phyloP scores from a whole-genome alignment of 2,888 invertebrate genomes.

The Polia nebulosa region DNA sequence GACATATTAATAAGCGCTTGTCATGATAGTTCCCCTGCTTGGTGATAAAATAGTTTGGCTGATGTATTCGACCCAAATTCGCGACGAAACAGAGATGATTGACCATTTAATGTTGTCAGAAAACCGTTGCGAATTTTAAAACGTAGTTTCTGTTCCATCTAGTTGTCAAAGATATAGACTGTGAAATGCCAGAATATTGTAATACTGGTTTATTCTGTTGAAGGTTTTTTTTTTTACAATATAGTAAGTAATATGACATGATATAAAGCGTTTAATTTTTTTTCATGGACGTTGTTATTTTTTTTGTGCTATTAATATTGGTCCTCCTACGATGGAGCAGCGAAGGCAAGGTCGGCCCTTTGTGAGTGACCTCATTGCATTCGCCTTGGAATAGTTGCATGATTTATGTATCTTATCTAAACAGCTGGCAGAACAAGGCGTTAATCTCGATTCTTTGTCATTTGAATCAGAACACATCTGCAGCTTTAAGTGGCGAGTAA shows the following conservation, averaged over 20 bases:
- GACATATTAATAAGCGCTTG: conserved; percentile 55
- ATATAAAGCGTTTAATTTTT: conserved; percentile 26
- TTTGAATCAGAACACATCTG: conserved; percentile 67
- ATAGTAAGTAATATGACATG: not conserved
- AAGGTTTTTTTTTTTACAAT: not conserved
- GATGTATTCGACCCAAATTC: conserved; percentile 85
- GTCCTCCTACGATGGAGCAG: conserved; percentile 81
- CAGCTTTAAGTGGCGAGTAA: conserved; percentile 43
- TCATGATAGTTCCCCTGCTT: conserved; percentile 63
- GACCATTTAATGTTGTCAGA: conserved; percentile 85
- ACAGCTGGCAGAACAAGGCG: conserved; percentile 77
- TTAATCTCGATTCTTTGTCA: conserved; percentile 72
- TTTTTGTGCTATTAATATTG: conserved; percentile 69
- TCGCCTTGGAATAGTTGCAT: conserved; percentile 90
- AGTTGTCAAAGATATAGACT: conserved; percentile 29
- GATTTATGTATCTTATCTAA: conserved; percentile 86
- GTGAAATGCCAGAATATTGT: conserved; percentile 18
- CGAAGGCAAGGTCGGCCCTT: conserved; percentile 88
- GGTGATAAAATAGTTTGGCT: conserved; percentile 76
- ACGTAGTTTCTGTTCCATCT: conserved; percentile 49
- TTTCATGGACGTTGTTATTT: conserved; percentile 47
- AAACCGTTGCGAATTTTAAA: conserved; percentile 80
- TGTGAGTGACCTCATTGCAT: conserved; percentile 87
- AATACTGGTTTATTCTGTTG: not conserved
- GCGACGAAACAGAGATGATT: conserved; percentile 81